These are phyloP conservation scores for Coendou prehensilis DNA, from an alignment of 2,797 vertebrate genomes.

Conservation along the genomic window DNA sequence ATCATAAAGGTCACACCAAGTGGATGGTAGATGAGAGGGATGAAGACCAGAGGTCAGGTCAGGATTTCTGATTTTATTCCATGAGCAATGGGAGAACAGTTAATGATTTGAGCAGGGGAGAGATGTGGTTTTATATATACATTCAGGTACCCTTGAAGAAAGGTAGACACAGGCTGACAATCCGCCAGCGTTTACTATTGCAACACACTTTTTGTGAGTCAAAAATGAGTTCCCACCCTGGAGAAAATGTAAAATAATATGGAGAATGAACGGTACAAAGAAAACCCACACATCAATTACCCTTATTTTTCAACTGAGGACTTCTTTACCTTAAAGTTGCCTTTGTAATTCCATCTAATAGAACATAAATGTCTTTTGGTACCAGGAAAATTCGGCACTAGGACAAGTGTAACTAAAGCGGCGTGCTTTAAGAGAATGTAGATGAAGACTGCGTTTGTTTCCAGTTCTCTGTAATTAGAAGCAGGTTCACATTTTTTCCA, in stretches of 20 bases:
- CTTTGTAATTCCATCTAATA: background rate
- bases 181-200: background rate
- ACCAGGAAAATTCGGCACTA: conserved; percentile 21
- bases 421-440: background rate
- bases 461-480: conserved; percentile 12
- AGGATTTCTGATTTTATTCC: background rate
- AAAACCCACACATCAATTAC: background rate
- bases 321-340: background rate
- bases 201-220: background rate
- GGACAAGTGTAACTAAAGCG: background rate
- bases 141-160: background rate
- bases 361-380: conserved; percentile 27
- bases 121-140: background rate
- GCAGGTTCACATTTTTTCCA: background rate
- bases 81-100: background rate
- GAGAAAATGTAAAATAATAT: conserved; percentile 65
- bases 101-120: background rate
- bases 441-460: conserved; percentile 21
- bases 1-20: background rate
- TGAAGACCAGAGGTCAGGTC: background rate
- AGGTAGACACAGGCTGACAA: background rate
- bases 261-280: background rate
- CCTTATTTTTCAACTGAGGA: conserved; percentile 45
- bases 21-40: background rate
- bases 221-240: background rate